Conservation (phyloP, 2,113 vertebrate genomes). For the Micronycteris hirsuta region DNA sequence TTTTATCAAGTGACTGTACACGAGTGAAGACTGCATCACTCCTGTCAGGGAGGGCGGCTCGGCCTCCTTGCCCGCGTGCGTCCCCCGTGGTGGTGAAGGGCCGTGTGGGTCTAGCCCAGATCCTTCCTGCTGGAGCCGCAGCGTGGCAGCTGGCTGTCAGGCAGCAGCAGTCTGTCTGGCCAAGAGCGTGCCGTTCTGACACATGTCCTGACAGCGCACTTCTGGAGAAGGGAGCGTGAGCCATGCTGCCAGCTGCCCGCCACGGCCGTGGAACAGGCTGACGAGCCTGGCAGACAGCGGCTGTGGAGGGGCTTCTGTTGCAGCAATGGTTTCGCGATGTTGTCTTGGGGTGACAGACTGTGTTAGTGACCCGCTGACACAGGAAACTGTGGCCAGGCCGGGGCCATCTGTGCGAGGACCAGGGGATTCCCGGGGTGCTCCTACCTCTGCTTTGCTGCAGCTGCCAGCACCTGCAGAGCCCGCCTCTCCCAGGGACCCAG, state of each 20-base stretch:
- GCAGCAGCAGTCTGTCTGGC: not conserved
- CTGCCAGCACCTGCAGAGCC: constrained; percentile 15
- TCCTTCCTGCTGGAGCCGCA: not conserved
- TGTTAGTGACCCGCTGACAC: not conserved
- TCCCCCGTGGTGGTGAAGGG: rapidly evolving
- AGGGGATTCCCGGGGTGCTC: not conserved
- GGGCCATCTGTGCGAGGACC: not conserved
- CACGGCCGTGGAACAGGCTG: not conserved
- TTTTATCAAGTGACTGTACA: not conserved
- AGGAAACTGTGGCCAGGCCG: not conserved
- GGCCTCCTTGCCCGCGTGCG: not conserved
- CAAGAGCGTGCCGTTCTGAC: constrained; percentile 11
- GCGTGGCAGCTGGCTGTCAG: not conserved
- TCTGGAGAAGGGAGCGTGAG: not conserved
- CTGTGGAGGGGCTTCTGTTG: not conserved
- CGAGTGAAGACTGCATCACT: not conserved
- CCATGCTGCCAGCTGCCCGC: not conserved
- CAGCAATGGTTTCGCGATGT: not conserved
- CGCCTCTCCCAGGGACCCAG: not conserved
- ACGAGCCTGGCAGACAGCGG: not conserved
- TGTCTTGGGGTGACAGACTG: not conserved
- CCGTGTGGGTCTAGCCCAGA: not conserved
- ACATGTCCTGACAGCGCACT: not conserved
- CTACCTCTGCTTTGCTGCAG: not conserved
- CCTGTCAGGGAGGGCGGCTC: not conserved